Conservation (phyloP, 2,797 vertebrate species). For the Mormyrus hasselquistii region DNA sequence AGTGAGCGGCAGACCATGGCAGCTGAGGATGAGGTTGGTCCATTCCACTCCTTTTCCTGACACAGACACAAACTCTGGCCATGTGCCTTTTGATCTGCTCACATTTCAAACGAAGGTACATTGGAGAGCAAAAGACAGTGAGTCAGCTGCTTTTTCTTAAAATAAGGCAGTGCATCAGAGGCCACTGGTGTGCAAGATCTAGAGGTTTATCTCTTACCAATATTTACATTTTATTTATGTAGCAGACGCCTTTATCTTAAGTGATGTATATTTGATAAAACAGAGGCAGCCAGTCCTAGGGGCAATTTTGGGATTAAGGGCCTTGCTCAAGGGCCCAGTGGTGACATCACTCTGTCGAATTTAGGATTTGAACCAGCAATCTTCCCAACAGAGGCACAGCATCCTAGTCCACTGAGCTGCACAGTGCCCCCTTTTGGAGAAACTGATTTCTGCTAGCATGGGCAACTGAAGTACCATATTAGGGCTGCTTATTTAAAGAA, state of each 20-base stretch:
- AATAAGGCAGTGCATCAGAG: not conserved
- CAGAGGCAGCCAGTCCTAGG: not conserved
- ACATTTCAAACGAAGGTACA: slow-evolving; percentile 45
- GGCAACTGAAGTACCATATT: not conserved
- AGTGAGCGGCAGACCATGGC: not conserved
- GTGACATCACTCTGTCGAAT: not conserved
- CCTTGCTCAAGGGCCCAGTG: not conserved
- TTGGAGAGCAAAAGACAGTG: slow-evolving; percentile 40
- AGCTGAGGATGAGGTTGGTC: not conserved
- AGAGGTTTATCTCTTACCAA: not conserved
- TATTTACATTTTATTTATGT: not conserved
- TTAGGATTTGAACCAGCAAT: not conserved
- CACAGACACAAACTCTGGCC: slow-evolving; percentile 29
- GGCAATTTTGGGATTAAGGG: not conserved
- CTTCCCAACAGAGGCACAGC: not conserved
- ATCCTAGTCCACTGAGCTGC: not conserved
- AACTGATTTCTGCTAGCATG: not conserved
- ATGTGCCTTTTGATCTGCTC: slow-evolving; percentile 46
- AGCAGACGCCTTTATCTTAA: not conserved
- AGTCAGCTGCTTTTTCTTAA: slow-evolving; percentile 24
- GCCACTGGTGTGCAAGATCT: not conserved
- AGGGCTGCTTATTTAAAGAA: not conserved
- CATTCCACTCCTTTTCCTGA: slow-evolving; percentile 10
- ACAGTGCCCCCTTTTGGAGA: not conserved
- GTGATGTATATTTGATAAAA: not conserved